Evolutionary conservation across 2,888 invertebrate genomes (phyloP).

Genomic region (Lypha dubia): DNA sequence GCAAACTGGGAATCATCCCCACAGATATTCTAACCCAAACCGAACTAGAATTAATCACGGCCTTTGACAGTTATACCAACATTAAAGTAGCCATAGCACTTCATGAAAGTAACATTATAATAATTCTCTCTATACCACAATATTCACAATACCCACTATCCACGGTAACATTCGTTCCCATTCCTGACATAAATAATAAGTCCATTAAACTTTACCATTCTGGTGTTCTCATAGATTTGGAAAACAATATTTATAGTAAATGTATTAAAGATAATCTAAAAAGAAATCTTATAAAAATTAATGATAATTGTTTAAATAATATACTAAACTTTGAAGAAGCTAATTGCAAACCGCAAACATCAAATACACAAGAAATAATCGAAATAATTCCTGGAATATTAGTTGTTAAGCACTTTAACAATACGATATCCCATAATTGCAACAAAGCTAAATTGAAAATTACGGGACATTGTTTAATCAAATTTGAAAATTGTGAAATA

Average conservation of each 20-base stretch:
- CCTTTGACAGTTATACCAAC: too few species aligned
- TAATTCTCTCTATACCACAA: constrained; percentile 27
- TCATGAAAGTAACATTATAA: constrained; percentile 6
- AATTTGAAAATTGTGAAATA: constrained; percentile 29
- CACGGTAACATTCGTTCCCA: background rate
- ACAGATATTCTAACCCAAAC: too few species aligned
- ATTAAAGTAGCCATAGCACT: constrained; percentile 1
- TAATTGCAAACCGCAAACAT: constrained; percentile 12
- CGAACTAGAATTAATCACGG: too few species aligned
- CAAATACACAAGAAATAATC: constrained; percentile 3
- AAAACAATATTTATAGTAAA: constrained; percentile 32
- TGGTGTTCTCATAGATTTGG: constrained; percentile 15
- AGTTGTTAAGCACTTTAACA: constrained; percentile 4
- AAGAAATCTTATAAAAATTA: constrained; percentile 17
- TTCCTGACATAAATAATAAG: constrained; percentile 2
- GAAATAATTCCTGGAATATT: constrained; percentile 8
- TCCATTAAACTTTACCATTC: background rate
- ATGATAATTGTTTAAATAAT: constrained; percentile 37
- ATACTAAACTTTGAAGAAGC: constrained; percentile 33
- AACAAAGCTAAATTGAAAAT: constrained; percentile 19
- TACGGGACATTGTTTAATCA: constrained; percentile 1
- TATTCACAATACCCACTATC: constrained; percentile 2
- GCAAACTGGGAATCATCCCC: too few species aligned
- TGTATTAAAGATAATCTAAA: constrained; percentile 27
- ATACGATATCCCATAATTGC: constrained; percentile 10